phyloP scores from a whole-genome alignment of 2,113 vertebrate species.

The Corythaeola cristata region DNA sequence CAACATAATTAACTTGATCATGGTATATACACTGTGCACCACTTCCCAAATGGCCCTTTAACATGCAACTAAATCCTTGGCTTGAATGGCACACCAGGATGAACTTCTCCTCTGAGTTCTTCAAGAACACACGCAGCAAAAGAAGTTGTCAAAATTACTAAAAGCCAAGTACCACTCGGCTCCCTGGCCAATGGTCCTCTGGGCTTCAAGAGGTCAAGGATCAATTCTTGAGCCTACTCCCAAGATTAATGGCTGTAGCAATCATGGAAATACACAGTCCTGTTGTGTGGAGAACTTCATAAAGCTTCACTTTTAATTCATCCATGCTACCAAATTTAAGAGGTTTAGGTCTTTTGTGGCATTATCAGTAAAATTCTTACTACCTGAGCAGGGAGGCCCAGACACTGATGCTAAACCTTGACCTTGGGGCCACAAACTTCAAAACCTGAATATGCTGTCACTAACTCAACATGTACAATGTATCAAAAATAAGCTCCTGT shows the following conservation, averaged over 20 bases:
- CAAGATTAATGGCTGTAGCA: background rate
- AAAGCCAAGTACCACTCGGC: background rate
- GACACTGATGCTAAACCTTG: conserved; percentile 55
- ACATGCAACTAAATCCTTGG: background rate
- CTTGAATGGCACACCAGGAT: background rate
- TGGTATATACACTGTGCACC: background rate
- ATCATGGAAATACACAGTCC: background rate
- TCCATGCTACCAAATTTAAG: background rate
- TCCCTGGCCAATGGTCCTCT: background rate
- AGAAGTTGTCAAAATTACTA: background rate
- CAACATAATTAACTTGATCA: conserved; percentile 60
- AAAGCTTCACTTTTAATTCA: background rate
- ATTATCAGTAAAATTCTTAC: background rate
- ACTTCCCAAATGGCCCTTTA: conserved; percentile 25
- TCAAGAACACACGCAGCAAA: background rate
- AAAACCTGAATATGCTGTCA: conserved; percentile 64
- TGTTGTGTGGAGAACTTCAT: background rate
- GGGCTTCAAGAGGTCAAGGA: background rate
- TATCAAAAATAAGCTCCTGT: conserved; percentile 41
- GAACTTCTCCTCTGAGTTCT: background rate
- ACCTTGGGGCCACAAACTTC: conserved; percentile 20
- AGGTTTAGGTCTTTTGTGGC: background rate
- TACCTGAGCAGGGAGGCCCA: background rate
- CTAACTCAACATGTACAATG: conserved; percentile 41
- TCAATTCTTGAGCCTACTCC: background rate